Conservation (phyloP, 2,888 invertebrate genomes). For the Ceratothoa steindachneri region DNA sequence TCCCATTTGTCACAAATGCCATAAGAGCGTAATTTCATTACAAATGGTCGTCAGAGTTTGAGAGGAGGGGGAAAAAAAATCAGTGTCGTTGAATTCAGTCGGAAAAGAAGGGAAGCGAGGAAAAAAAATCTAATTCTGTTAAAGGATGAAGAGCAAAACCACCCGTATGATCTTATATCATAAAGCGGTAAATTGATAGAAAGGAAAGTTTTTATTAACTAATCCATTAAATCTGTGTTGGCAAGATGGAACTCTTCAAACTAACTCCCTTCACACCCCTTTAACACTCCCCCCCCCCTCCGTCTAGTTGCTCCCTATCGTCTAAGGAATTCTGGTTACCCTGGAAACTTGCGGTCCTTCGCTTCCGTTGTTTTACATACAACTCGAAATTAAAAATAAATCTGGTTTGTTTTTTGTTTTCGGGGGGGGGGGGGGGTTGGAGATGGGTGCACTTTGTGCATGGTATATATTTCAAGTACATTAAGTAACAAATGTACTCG, state of each 20-base stretch:
- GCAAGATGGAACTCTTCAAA: slow-evolving; percentile 8
- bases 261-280: slow-evolving; percentile 9
- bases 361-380: too few relatives aligned
- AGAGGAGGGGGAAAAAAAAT: neutral
- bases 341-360: too few relatives aligned
- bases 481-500: too few relatives aligned
- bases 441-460: too few relatives aligned
- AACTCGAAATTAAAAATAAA: too few relatives aligned
- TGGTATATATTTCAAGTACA: too few relatives aligned
- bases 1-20: neutral
- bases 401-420: too few relatives aligned
- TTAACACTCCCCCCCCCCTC: neutral
- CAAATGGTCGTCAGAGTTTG: neutral
- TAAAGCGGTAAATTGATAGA: neutral
- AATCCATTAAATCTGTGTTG: slow-evolving; percentile 12
- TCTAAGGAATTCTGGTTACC: too few relatives aligned
- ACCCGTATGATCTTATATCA: neutral
- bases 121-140: slow-evolving; percentile 7
- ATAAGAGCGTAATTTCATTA: slow-evolving; percentile 4
- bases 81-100: neutral
- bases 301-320: neutral
- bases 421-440: too few relatives aligned
- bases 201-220: neutral
- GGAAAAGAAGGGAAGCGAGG: neutral
- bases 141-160: neutral